phyloP scores from a whole-genome alignment of 2,113 vertebrate species.

The Nannospalax galili region DNA sequence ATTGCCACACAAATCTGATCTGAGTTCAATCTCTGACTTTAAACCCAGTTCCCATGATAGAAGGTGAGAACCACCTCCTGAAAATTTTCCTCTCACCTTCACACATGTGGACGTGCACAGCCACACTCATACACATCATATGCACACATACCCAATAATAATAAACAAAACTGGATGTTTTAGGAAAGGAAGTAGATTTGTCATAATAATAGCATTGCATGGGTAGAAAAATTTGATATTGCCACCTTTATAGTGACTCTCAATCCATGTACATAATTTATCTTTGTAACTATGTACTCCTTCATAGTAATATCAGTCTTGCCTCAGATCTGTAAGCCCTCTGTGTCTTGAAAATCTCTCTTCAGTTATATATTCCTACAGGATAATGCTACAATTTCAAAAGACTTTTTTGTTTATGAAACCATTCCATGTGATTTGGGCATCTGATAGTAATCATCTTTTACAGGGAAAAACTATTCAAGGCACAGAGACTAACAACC shows the following conservation, averaged over 20 bases:
- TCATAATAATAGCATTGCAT: neutral
- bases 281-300: neutral
- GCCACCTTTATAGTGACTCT: neutral
- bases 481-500: conserved; percentile 20
- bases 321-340: neutral
- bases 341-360: neutral
- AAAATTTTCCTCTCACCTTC: no score
- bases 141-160: no score
- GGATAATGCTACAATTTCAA: neutral
- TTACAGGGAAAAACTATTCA: conserved; percentile 6
- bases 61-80: no score
- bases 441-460: conserved; percentile 50
- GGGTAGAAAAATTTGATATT: no score
- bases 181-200: neutral
- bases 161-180: no score
- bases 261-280: neutral
- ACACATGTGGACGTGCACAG: no score
- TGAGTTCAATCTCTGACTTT: no score
- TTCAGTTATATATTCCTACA: neutral
- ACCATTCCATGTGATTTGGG: neutral
- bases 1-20: no score
- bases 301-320: neutral
- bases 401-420: conserved; percentile 23
- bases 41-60: no score
- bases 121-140: no score